Evolutionary conservation across 2,888 invertebrate genomes (phyloP).

Genomic region (Megamerina dolium): DNA sequence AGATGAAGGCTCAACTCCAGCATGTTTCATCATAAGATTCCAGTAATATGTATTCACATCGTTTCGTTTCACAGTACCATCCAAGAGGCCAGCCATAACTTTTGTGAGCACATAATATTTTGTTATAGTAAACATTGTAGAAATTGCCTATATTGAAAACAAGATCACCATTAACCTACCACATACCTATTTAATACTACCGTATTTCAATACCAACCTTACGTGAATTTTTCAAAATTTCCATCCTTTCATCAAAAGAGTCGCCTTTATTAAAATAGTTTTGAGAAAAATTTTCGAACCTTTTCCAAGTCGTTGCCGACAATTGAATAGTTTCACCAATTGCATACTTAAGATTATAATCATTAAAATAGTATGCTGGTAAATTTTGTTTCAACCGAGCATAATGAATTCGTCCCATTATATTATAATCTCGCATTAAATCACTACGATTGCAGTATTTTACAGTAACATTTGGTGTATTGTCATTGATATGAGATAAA

Average conservation of each 20-base stretch:
- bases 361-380: conserved; percentile 13
- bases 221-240: background rate
- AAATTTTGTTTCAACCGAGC: conserved; percentile 11
- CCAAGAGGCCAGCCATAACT: conserved; percentile 62
- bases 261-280: conserved; percentile 8
- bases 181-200: too few species aligned
- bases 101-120: conserved; percentile 56
- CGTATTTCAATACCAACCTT: background rate
- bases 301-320: conserved; percentile 11
- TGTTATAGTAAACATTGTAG: conserved; percentile 11
- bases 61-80: conserved; percentile 53
- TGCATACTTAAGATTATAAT: conserved; percentile 10
- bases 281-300: background rate
- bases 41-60: conserved; percentile 60
- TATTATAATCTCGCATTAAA: conserved; percentile 19
- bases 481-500: background rate
- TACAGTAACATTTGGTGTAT: conserved; percentile 5
- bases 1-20: conserved; percentile 59
- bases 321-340: conserved; percentile 18
- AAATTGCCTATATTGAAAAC: conserved; percentile 6
- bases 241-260: conserved; percentile 14
- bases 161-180: too few species aligned
- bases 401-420: conserved; percentile 14
- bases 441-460: conserved; percentile 17
- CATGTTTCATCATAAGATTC: conserved; percentile 53